Conservation (phyloP, 2,113 vertebrate species). For the Neolamprologus toae region DNA sequence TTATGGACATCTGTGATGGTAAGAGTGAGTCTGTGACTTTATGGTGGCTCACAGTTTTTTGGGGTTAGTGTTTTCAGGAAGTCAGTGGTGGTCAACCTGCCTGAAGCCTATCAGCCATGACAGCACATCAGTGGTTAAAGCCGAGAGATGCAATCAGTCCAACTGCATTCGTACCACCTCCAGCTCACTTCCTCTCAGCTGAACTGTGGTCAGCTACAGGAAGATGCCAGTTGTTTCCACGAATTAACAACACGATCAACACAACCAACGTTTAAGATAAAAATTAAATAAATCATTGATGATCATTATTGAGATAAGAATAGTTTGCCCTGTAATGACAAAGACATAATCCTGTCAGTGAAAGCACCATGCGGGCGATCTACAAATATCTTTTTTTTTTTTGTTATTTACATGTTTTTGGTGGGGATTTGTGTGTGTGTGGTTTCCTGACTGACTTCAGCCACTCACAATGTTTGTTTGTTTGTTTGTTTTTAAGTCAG, state of each 20-base stretch:
- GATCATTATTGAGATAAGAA: neutral
- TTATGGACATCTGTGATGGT: neutral
- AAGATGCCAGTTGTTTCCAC: accelerated
- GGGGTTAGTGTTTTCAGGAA: neutral
- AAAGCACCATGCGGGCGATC: accelerated
- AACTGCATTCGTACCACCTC: accelerated
- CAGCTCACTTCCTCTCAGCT: accelerated
- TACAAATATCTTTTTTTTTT: accelerated
- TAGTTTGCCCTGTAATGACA: neutral
- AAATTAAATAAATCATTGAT: accelerated
- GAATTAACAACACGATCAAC: accelerated
- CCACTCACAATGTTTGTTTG: accelerated
- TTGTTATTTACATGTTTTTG: neutral
- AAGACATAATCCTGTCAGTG: accelerated
- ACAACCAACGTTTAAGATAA: accelerated
- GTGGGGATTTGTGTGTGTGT: neutral
- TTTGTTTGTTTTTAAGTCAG: neutral
- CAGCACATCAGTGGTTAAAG: neutral
- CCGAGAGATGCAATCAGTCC: neutral
- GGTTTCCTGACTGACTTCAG: neutral
- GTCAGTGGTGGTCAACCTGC: neutral
- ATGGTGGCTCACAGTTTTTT: neutral
- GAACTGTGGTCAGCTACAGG: neutral
- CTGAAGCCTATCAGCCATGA: accelerated
- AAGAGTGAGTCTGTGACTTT: neutral